Percentiles rank a stretch among this genome's conserved stretches.
These are phyloP conservation scores for Acipenser ruthenus DNA, from an alignment of 2,797 vertebrate species.

Conservation along the genomic window DNA sequence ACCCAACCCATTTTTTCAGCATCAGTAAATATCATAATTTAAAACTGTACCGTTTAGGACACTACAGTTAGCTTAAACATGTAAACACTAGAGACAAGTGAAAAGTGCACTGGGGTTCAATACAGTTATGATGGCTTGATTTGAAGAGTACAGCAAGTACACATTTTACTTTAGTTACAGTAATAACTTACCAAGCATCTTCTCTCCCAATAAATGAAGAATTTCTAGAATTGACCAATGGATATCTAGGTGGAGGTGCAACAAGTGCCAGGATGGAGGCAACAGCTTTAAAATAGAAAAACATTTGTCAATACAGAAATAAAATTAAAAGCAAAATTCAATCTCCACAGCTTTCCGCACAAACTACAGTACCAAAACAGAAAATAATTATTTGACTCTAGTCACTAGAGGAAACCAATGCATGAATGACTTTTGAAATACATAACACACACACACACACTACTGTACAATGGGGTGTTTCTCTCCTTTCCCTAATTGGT, in stretches of 20 bases:
- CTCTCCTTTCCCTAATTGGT: no score
- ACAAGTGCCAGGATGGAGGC: constrained; percentile 88
- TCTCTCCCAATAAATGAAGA: constrained; percentile 78
- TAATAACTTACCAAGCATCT: constrained; percentile 68
- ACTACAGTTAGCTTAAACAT: no score
- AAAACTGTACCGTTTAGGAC: no score
- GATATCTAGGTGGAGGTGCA: constrained; percentile 88
- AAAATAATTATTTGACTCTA: not conserved
- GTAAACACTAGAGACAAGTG: no score
- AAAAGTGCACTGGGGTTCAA: no score
- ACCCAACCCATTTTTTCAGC: no score
- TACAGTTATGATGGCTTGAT: no score
- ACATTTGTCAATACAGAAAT: not conserved
- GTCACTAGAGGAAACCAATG: not conserved
- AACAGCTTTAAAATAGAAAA: constrained; percentile 63
- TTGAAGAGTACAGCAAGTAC: constrained; percentile 11
- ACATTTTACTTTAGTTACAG: constrained; percentile 1
- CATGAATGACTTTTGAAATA: not conserved
- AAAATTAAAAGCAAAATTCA: not conserved
- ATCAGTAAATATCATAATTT: no score
- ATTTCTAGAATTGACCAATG: constrained; percentile 86
- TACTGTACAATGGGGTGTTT: not conserved
- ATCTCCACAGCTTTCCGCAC: not conserved
- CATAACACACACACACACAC: constrained; percentile 1
- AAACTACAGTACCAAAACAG: not conserved